Percentiles rank a stretch among this genome's conserved stretches.
These are phyloP conservation scores for Lycophotia porphyrea DNA, from an alignment of 2,888 invertebrate species.

Conservation along the genomic window DNA sequence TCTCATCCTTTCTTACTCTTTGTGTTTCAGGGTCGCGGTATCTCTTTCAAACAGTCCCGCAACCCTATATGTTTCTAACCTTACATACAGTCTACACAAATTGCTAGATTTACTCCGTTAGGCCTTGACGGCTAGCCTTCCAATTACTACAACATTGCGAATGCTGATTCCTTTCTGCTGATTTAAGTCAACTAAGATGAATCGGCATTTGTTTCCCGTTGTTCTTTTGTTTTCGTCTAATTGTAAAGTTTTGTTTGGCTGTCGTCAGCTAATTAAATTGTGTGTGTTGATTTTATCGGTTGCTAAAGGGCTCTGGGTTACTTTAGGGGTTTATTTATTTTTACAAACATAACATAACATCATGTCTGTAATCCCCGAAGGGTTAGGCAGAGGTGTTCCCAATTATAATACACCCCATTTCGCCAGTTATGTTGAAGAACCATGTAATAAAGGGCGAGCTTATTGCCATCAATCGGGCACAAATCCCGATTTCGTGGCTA, in stretches of 20 bases:
- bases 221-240: conserved; percentile 28
- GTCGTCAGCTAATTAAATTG: conserved; percentile 7
- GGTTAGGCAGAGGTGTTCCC: too few relatives aligned
- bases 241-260: conserved; percentile 9
- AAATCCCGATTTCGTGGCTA: too few relatives aligned
- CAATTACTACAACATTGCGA: conserved; percentile 7
- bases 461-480: too few relatives aligned
- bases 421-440: too few relatives aligned
- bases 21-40: too few relatives aligned
- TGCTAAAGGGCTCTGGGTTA: too few relatives aligned
- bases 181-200: conserved; percentile 18
- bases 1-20: too few relatives aligned
- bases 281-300: neutral
- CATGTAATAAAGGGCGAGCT: too few relatives aligned
- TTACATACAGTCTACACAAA: conserved; percentile 40
- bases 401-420: too few relatives aligned
- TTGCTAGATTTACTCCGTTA: conserved; percentile 18
- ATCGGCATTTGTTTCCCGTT: conserved; percentile 29
- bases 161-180: conserved; percentile 22
- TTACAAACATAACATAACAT: too few relatives aligned
- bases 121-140: neutral
- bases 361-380: too few relatives aligned
- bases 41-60: too few relatives aligned
- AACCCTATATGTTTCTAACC: neutral
- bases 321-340: neutral